Conservation (phyloP, 2,113 vertebrate species). For the Protobothrops flavoviridis region DNA sequence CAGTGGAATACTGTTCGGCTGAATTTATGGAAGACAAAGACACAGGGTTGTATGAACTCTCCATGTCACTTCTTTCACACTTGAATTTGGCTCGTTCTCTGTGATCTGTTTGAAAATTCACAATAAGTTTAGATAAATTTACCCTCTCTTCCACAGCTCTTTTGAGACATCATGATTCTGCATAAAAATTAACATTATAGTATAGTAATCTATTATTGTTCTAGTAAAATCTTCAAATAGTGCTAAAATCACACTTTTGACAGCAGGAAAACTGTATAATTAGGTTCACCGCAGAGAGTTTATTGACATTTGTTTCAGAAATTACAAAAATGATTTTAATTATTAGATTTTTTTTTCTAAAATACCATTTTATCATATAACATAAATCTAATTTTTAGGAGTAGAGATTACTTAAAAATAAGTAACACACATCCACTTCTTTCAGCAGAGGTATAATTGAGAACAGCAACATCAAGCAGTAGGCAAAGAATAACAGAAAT, state of each 20-base stretch:
- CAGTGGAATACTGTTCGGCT: slow-evolving; percentile 77
- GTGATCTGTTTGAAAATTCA: slow-evolving; percentile 68
- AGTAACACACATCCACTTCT: not conserved
- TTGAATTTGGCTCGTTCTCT: slow-evolving; percentile 81
- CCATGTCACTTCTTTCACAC: slow-evolving; percentile 75
- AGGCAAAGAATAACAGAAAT: slow-evolving; percentile 9
- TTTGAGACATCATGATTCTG: not conserved
- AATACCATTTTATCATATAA: not conserved
- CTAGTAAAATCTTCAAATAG: not conserved
- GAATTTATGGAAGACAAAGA: slow-evolving; percentile 66
- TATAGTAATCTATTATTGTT: not conserved
- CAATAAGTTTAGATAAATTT: not conserved
- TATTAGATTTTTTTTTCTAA: slow-evolving; percentile 16
- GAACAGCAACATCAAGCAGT: not conserved
- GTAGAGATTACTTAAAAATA: slow-evolving; percentile 13
- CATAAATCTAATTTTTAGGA: slow-evolving; percentile 14
- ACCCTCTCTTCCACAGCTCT: not conserved
- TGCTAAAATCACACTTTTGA: not conserved
- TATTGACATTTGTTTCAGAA: not conserved
- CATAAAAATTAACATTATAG: not conserved
- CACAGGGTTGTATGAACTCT: slow-evolving; percentile 77
- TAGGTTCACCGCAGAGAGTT: not conserved
- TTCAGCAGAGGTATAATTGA: not conserved
- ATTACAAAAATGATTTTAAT: slow-evolving; percentile 25
- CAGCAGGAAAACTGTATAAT: not conserved